Percentiles rank a stretch among this genome's conserved stretches.
These are phyloP conservation scores for Tricholaema leucomelas DNA, from an alignment of 2,113 vertebrate genomes.

Conservation along the genomic window DNA sequence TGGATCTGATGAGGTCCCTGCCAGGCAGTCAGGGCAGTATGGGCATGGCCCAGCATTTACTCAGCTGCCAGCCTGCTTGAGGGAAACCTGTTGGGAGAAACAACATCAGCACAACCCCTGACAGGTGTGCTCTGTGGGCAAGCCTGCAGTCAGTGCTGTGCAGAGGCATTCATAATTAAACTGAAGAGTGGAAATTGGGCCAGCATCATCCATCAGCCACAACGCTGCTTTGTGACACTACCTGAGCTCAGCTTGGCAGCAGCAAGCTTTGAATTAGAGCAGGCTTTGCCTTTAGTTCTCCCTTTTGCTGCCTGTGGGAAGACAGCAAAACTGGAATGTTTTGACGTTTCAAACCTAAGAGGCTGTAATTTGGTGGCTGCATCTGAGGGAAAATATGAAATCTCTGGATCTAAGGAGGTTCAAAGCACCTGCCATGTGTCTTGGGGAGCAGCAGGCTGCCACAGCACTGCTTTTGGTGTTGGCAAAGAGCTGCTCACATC, in stretches of 20 bases:
- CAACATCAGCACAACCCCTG: neutral
- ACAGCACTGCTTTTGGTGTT: conserved; percentile 17
- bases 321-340: conserved; percentile 29
- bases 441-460: conserved; percentile 10
- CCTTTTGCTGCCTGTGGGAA: neutral
- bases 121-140: neutral
- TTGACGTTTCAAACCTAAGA: conserved; percentile 54
- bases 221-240: neutral
- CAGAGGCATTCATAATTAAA: conserved; percentile 28
- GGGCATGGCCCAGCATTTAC: neutral
- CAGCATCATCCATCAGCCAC: neutral
- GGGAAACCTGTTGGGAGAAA: neutral
- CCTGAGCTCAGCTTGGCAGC: conserved; percentile 6
- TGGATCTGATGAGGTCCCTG: neutral
- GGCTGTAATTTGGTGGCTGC: conserved; percentile 49
- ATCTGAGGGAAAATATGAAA: conserved; percentile 31
- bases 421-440: neutral
- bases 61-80: neutral
- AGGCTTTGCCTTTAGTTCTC: neutral
- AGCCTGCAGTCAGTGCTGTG: neutral
- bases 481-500: conserved; percentile 23
- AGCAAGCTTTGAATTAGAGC: conserved; percentile 10
- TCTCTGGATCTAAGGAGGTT: conserved; percentile 42
- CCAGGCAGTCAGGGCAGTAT: neutral
- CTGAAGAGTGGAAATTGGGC: conserved; percentile 1